Base-by-base conservation (phyloP, 2,888 invertebrate genomes). In the Homarus gammarus region DNA sequence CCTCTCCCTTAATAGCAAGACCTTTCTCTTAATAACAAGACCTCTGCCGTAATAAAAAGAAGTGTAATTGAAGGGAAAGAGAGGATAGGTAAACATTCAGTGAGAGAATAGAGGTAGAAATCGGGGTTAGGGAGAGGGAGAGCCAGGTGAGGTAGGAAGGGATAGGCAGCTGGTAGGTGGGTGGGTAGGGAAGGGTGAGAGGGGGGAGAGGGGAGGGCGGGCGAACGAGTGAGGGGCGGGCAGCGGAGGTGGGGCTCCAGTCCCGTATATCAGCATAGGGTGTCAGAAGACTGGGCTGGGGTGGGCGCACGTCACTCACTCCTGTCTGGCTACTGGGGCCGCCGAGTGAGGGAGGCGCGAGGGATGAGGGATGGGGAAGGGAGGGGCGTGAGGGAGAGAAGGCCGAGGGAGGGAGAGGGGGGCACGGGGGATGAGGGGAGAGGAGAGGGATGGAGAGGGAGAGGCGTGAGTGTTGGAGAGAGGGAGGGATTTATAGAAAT, bases 301-400 rank as follows among this genome's bases (percentile, higher is more conserved):
- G 83, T 49, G 83, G 83, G 83, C 68, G 83, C 51, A 27, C 83
- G 83, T 72, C 70, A 36, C 83, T 83, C 83, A 83, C 72, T 49
- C 83, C 83, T 83, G 70, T 83, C 70, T 70, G 49, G 70, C 83
- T 83, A 83, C 83, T 36, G 82, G 82, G 70, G 83, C 18, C 56
- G 3, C 18, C 56, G 18, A 56, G 22, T 56, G 15, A 56, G 27
- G 70, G 6, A 18, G 64, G 36, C 33, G 33, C 31, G 12, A 31
- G 36, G 70, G 18, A 36, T 36, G 70, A 70, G 38, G 31, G 72
- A 22, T 36, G 40, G 72, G 72, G 38, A 72, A 18, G 6, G 72
- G 40, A 22, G 27, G 8, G 22, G 33, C 10, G 49, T 49, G 49
- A 10, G 36, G 8, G 18, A 56, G 56, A 12, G 8, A 8, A n/a